Base-by-base conservation (phyloP, 92 coral and sea anemone genomes). In the Hydrozoanthus gracilis region DNA sequence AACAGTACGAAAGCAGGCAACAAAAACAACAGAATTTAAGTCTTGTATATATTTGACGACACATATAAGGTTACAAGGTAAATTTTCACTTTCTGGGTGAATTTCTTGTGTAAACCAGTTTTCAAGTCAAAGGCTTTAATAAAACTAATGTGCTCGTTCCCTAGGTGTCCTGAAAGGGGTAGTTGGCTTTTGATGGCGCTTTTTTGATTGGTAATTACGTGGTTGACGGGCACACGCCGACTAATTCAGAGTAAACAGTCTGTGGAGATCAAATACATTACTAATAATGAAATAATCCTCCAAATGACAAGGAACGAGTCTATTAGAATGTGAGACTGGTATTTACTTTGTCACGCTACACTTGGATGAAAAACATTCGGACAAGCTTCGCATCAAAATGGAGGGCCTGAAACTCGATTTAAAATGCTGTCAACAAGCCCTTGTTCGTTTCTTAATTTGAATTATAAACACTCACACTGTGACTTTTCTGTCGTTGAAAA, bases 61-160 rank as follows among this genome's bases (percentile, higher is more conserved):
- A 27, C 9, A 18, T 65, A 46, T 80, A 60, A n/a, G 20, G 62
- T 80, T 80, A 80, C 85, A 60, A 80, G 35, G 49, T 54, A 65
- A 80, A 80, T 73, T 46, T 64, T 18, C 58, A 60, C 56, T 49
- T 51, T 64, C 61, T 48, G 27, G 61, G 48, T 10, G 61, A 80
- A 18, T 35, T 64, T 80, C 85, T 8, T 44, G n/a, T 9, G 10
- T 64, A 64, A 80, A 15, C 15, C 14, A 65, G 16, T 80, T 49
- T 80, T 27, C 46, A 13, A 75, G 51, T n/a, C 44, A 4, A 76
- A 76, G 49, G 17, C 48, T 52, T 51, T 76, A 55, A 15, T 50
- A 80, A 27, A 27, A 27, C 2, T 27, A 47, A 55, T 80, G 85
- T 46, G 60, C 58, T 64, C 46, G 58, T 68, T 17, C 9, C 39